Base-by-base conservation (phyloP, 2,888 invertebrate genomes). In the Caenorhabditis uteleia region DNA sequence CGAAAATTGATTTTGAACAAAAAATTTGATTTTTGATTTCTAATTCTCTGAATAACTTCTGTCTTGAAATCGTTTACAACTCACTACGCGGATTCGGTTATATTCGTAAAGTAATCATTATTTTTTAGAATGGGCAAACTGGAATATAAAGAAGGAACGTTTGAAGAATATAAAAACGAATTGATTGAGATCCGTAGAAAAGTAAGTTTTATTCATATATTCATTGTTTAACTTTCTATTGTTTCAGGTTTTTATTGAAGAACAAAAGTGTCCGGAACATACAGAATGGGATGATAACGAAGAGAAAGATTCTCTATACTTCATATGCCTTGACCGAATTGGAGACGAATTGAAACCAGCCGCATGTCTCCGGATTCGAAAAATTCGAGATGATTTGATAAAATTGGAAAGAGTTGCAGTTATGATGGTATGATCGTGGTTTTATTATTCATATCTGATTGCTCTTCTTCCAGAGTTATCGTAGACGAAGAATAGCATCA, bases 231-330 rank as follows among this genome's bases (percentile, higher is more conserved):
- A n/a, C n/a, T n/a, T n/a, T n/a, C n/a, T n/a, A n/a, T n/a, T n/a
- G 18, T 27, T n/a, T 5, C 14, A 58, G 29, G 66, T 66, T 6
- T 72, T 69, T 36, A 57, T 69, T 23, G 58, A 58, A 16, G 73
- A 70, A 44, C 73, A 73, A 49, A 57, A 54, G 6, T 60, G 68
- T 29, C 61, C 69, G 8, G 48, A 45, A 25, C 23, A 58, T 12
- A 55, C 55, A 29, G 73, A 73, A 46, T 62, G 66, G 57, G 62
- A 65, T 29, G 68, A 61, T 20, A 10, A 54, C 3, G 70, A 73
- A 25, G 68, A 68, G 33, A 31, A 36, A 14, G 39, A 42, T 14
- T 57, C 55, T 3, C n/a, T 54, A 0, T 64, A 57, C 44, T 64
- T 68, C 42, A 51, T 68, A 16, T 53, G 53, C 21, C 46, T 47